These are phyloP conservation scores for Pseudomyrmex dendroicus DNA, from an alignment of 1,140 invertebrate species.

Conservation along the genomic window DNA sequence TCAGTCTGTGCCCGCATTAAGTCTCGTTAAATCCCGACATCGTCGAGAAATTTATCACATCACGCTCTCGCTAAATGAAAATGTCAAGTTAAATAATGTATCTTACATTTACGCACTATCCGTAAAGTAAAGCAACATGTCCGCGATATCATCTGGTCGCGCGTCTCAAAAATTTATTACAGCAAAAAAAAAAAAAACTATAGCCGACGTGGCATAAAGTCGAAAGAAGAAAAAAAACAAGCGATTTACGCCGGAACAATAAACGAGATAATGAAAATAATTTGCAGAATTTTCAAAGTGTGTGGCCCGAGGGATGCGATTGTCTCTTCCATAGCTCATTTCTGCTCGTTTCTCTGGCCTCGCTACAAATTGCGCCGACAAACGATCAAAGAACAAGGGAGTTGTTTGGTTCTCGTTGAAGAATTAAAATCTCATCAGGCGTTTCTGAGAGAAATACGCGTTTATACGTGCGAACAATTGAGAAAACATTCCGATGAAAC, in stretches of 20 bases:
- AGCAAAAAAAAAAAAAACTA: no score
- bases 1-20: neutral
- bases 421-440: constrained; percentile 69
- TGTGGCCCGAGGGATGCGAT: constrained; percentile 48
- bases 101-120: no score
- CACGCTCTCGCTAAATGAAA: no score
- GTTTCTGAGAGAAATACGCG: constrained; percentile 17
- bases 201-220: no score
- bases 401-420: constrained; percentile 34
- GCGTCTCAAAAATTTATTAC: no score
- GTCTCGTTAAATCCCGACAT: no score
- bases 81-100: no score
- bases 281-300: constrained; percentile 60
- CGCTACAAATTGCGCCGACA: constrained; percentile 66
- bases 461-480: constrained; percentile 24
- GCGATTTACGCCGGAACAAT: constrained; percentile 24
- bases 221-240: neutral
- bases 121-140: no score
- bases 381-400: constrained; percentile 54
- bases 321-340: constrained; percentile 8
- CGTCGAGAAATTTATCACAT: no score
- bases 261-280: constrained; percentile 51
- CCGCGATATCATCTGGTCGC: no score
- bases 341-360: constrained; percentile 36
- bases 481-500: neutral